Evolutionary conservation across 1,140 invertebrate genomes (phyloP).

Genomic region (Aphaenogaster ashmeadi): DNA sequence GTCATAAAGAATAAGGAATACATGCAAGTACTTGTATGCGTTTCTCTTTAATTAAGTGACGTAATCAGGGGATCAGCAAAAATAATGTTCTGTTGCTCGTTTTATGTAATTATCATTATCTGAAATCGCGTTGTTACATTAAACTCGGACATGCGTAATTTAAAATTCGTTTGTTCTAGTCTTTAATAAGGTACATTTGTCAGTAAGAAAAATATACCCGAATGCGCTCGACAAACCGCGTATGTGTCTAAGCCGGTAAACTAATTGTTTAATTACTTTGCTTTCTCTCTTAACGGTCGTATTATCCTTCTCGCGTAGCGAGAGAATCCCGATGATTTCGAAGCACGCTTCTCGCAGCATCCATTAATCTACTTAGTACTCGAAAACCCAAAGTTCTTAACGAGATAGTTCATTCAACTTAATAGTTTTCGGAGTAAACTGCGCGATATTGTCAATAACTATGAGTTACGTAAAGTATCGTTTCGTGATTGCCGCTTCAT

Average conservation of each 20-base stretch:
- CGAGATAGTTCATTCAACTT: slow-evolving; percentile 28
- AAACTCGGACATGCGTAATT: neutral
- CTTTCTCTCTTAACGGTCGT: neutral
- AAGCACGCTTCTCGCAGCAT: neutral
- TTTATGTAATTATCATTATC: slow-evolving; percentile 13
- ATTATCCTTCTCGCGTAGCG: neutral
- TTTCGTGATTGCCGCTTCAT: slow-evolving; percentile 8
- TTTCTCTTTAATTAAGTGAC: slow-evolving; percentile 26
- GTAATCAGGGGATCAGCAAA: neutral
- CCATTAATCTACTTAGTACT: slow-evolving; percentile 49
- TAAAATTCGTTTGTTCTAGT: neutral
- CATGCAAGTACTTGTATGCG: neutral
- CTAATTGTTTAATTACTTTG: slow-evolving; percentile 41
- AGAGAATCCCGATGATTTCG: slow-evolving; percentile 22
- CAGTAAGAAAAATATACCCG: slow-evolving; percentile 20
- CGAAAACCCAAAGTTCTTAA: slow-evolving; percentile 11
- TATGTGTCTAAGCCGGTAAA: neutral
- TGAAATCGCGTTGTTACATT: slow-evolving; percentile 29
- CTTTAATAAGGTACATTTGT: neutral
- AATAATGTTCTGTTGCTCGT: neutral
- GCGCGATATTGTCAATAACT: slow-evolving; percentile 36
- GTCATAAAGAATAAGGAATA: neutral
- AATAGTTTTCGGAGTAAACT: slow-evolving; percentile 28
- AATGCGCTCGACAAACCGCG: neutral
- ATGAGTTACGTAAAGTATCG: slow-evolving; percentile 21